A percentile compares a stretch with the other conserved stretches of the same genome.
Evolutionary conservation across 2,888 invertebrate genomes (phyloP).

Genomic region (Lutraria lutraria): DNA sequence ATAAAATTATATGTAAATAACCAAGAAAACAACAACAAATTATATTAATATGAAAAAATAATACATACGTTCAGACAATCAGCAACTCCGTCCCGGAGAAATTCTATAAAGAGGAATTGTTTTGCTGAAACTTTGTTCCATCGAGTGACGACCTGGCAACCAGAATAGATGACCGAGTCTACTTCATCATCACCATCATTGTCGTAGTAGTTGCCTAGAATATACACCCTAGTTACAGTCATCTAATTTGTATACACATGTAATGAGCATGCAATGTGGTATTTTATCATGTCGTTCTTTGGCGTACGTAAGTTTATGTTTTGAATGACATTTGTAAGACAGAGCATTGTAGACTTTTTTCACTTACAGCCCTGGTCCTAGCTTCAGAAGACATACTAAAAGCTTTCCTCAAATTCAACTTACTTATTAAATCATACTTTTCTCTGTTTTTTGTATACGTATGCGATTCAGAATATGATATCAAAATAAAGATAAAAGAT

Average conservation of each 20-base stretch:
- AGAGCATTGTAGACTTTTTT: background rate
- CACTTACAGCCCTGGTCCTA: background rate
- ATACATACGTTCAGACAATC: background rate
- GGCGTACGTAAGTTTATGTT: background rate
- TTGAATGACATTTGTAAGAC: background rate
- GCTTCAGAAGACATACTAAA: no score
- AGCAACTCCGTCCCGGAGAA: background rate
- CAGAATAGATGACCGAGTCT: background rate
- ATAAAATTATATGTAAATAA: no score
- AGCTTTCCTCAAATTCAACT: no score
- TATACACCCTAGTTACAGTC: background rate
- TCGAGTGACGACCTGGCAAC: background rate
- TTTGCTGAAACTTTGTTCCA: background rate
- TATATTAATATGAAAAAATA: no score
- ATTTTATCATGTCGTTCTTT: no score
- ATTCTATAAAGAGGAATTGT: background rate
- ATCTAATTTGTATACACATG: background rate
- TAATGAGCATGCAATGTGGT: background rate
- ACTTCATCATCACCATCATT: background rate
- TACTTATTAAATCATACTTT: no score
- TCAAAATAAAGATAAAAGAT: no score
- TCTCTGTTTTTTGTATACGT: no score
- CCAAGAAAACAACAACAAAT: no score
- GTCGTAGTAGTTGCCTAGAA: background rate
- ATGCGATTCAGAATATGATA: no score